These are phyloP conservation scores for Cairina moschata DNA, from an alignment of 2,113 vertebrate species.

Conservation along the genomic window DNA sequence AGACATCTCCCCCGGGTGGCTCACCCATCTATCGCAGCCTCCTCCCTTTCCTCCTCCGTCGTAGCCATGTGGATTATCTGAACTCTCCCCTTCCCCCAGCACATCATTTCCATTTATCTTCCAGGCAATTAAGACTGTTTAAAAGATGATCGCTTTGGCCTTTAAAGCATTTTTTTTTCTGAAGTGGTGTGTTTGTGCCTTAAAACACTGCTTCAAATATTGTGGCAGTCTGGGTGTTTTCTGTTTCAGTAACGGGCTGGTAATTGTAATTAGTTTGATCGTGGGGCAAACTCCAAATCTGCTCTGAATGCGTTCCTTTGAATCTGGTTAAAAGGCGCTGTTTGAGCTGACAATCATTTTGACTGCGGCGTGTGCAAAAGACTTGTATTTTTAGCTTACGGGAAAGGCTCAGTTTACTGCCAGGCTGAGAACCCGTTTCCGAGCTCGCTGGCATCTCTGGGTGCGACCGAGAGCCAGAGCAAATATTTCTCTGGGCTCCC, in stretches of 20 bases:
- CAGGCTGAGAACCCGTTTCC: conserved; percentile 43
- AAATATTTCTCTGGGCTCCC: conserved; percentile 57
- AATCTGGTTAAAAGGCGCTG: not conserved
- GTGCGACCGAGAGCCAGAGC: conserved; percentile 8
- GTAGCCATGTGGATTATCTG: not conserved
- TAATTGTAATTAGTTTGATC: conserved; percentile 52
- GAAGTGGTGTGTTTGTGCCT: not conserved
- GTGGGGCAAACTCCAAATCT: not conserved
- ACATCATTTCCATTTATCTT: not conserved
- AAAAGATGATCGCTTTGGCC: not conserved
- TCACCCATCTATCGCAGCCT: not conserved
- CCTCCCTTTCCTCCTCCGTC: not conserved
- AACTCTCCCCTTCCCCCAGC: not conserved
- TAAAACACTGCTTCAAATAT: not conserved
- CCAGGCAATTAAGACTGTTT: not conserved
- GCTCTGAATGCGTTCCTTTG: not conserved
- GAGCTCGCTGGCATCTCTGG: conserved; percentile 39
- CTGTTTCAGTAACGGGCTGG: conserved; percentile 16
- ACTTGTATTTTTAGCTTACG: conserved; percentile 27
- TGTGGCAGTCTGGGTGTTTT: not conserved
- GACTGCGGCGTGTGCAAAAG: conserved; percentile 18
- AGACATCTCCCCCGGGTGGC: not conserved
- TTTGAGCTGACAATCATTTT: conserved; percentile 40
- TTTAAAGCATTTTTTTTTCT: conserved; percentile 24
- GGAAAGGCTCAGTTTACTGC: conserved; percentile 53